Evolutionary conservation across 2,888 invertebrate genomes (phyloP).

Genomic region (Lumbricus terrestris): DNA sequence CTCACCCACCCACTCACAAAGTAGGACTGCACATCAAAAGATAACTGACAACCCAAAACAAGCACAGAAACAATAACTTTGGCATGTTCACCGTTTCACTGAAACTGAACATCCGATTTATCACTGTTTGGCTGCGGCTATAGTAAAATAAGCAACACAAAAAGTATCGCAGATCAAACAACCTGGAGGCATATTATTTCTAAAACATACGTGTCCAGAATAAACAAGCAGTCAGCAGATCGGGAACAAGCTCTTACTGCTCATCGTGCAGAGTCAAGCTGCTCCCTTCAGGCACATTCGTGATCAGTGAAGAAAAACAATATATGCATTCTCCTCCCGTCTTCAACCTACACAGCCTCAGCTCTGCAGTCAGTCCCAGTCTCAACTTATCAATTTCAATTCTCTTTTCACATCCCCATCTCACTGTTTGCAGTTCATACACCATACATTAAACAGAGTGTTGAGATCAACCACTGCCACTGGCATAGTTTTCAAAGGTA

Average conservation of each 20-base stretch:
- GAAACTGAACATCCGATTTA: background rate
- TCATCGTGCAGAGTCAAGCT: background rate
- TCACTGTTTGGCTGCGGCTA: background rate
- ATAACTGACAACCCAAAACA: background rate
- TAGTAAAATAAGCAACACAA: background rate
- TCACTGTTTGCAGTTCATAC: background rate
- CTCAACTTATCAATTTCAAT: background rate
- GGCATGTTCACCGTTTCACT: background rate
- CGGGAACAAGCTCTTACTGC: background rate
- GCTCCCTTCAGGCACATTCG: background rate
- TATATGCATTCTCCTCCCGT: background rate
- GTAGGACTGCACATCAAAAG: background rate
- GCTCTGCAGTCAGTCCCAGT: background rate
- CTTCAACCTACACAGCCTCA: background rate
- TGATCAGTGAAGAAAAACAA: background rate
- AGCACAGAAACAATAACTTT: background rate
- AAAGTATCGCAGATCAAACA: background rate
- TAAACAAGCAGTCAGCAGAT: background rate
- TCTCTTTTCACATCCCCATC: background rate
- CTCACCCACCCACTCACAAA: background rate
- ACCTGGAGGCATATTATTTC: background rate
- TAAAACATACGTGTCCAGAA: background rate
- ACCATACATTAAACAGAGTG: background rate
- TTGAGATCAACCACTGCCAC: background rate
- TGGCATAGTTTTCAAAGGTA: background rate